Evolutionary conservation across 2,113 vertebrate genomes (phyloP).

Genomic region (Poecilia latipinna): DNA sequence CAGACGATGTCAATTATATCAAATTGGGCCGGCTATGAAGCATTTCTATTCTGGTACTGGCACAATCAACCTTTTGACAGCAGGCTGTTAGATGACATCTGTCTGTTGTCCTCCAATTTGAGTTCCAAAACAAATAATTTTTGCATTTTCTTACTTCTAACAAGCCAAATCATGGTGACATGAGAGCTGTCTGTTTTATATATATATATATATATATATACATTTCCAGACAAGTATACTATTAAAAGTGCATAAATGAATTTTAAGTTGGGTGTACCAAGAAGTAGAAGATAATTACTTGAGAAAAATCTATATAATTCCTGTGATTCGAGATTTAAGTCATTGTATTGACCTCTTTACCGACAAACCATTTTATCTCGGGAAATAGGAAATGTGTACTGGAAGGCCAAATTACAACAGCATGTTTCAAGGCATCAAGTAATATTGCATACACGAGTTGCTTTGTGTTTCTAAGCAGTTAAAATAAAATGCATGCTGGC

Average conservation of each 20-base stretch:
- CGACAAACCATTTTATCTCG: too few species aligned
- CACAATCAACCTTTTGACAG: conserved; percentile 79
- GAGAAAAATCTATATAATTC: neutral
- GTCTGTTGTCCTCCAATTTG: conserved; percentile 60
- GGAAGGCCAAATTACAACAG: too few species aligned
- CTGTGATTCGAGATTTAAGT: neutral
- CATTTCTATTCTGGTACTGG: conserved; percentile 63
- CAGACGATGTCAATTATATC: conserved; percentile 73
- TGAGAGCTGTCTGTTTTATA: conserved; percentile 8
- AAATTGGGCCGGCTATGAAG: conserved; percentile 72
- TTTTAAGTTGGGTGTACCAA: neutral
- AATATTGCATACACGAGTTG: neutral
- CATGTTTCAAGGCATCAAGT: too few species aligned
- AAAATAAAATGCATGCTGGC: neutral
- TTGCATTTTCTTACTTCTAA: conserved; percentile 51
- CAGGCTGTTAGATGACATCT: conserved; percentile 63
- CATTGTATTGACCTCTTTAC: neutral
- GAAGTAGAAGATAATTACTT: neutral
- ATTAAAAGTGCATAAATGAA: neutral
- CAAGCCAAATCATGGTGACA: conserved; percentile 29
- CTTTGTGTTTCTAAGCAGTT: neutral
- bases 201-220: too few species aligned
- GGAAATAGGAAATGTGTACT: too few species aligned
- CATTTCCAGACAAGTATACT: conserved; percentile 8
- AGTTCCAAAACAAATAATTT: conserved; percentile 65